Percentiles rank a stretch among this genome's conserved stretches.
Conservation (phyloP, 2,113 vertebrate genomes). For the Papio anubis region DNA sequence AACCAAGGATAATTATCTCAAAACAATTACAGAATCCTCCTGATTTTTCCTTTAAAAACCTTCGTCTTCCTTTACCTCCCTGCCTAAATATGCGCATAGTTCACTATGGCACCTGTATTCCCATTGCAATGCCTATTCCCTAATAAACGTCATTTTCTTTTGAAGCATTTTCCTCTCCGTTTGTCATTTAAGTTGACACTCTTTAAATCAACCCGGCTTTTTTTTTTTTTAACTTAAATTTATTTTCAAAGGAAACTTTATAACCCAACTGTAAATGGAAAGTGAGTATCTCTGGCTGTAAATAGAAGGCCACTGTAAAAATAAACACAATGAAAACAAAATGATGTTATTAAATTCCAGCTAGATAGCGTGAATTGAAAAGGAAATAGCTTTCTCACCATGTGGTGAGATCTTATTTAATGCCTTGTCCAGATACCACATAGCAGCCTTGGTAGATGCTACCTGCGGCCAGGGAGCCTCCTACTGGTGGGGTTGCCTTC, state of each 20-base stretch:
- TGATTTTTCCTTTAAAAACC: background rate
- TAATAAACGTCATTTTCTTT: background rate
- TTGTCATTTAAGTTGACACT: background rate
- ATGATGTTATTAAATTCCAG: conserved; percentile 51
- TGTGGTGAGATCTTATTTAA: background rate
- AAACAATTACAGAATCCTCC: background rate
- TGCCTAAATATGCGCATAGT: background rate
- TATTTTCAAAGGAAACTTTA: conserved; percentile 45
- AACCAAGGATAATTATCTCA: background rate
- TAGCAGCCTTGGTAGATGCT: no score
- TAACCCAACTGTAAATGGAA: conserved; percentile 44
- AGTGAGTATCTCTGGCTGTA: background rate
- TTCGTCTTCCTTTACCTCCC: background rate
- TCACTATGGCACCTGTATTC: background rate
- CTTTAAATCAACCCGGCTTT: conserved; percentile 41
- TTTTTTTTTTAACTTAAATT: conserved; percentile 9
- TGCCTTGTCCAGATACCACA: background rate
- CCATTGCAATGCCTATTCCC: background rate
- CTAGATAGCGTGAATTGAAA: conserved; percentile 12
- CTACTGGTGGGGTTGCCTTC: background rate
- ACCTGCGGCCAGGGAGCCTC: background rate
- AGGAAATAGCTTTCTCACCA: conserved; percentile 14
- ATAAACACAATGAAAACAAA: conserved; percentile 53
- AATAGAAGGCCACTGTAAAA: conserved; percentile 53
- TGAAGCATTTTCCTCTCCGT: background rate